Conservation (phyloP, 2,113 vertebrate genomes). For the Polypterus bichir region DNA sequence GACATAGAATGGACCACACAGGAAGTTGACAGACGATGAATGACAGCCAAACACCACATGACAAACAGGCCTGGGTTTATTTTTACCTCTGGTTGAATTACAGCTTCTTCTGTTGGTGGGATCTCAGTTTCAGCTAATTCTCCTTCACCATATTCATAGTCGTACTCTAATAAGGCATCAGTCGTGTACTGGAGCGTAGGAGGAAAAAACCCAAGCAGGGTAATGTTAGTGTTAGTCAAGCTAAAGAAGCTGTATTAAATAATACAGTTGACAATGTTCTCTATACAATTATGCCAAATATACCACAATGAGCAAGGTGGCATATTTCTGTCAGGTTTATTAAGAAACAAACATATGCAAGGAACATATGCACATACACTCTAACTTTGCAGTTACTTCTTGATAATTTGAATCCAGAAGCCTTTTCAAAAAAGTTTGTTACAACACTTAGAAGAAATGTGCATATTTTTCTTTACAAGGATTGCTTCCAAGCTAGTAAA, state of each 20-base stretch:
- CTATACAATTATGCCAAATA: no score
- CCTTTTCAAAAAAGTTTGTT: no score
- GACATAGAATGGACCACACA: slow-evolving; percentile 34
- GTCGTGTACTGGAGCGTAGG: slow-evolving; percentile 72
- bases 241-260: slow-evolving; percentile 29
- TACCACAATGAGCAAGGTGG: no score
- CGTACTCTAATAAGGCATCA: slow-evolving; percentile 78
- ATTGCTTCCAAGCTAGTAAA: no score
- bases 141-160: slow-evolving; percentile 91
- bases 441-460: no score
- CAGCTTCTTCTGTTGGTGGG: slow-evolving; percentile 60
- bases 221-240: slow-evolving; percentile 40
- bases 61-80: slow-evolving; percentile 33
- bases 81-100: slow-evolving; percentile 86
- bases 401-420: no score
- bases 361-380: no score
- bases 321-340: no score
- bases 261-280: not conserved
- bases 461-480: no score
- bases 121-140: slow-evolving; percentile 63
- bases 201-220: slow-evolving; percentile 48
- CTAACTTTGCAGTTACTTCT: no score
- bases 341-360: no score
- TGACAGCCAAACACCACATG: slow-evolving; percentile 41
- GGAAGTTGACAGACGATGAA: slow-evolving; percentile 14